Base-by-base conservation (phyloP, 2,888 invertebrate species). In the Dione juno region DNA sequence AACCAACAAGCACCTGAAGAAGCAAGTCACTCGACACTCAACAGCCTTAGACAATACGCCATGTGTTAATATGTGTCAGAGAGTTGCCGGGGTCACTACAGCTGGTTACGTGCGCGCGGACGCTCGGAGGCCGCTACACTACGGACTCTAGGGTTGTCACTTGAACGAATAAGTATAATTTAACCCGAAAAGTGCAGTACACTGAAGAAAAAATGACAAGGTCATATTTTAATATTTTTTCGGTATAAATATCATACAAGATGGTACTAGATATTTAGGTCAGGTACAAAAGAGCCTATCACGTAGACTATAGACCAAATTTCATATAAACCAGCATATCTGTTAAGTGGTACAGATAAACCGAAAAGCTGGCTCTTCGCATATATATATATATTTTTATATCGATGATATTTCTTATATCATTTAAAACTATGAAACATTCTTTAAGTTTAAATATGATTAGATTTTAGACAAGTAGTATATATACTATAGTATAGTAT, bases 21-120 rank as follows among this genome's bases (percentile, higher is more conserved):
- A 35, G 28, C 1, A 53, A 53, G 19, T 45, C n/a, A 53, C 14
- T 45, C 16, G 40, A 53, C 28, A 45, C 11, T 45, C 35, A 19
- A 68, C 50, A 64, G 53, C 69, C 69, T 74, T 35, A 72, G 74
- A 70, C 74, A 74, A 70, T 70, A 67, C 21, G 66, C 58, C 63
- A 63, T 72, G 63, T 70, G 74, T 74, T 70, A 68, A 66, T 63
- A 52, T 61, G 69, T 65, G 66, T 63, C 64, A 64, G 66, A 63
- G 54, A 43, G 43, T 66, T 41, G 70, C 61, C 35, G 53, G 43
- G 53, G 53, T 40, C 70, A 65, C 71, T 61, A 54, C 57, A 41
- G 41, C 63, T 69, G 37, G 64, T 40, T 64, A 64, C 64, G 64
- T 40, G 64, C 64, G 64, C 21, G 64, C 64, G 48, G 63, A 48